Base-by-base conservation (phyloP, 2,888 invertebrate species). In the Scelioninae gen. 2 region DNA sequence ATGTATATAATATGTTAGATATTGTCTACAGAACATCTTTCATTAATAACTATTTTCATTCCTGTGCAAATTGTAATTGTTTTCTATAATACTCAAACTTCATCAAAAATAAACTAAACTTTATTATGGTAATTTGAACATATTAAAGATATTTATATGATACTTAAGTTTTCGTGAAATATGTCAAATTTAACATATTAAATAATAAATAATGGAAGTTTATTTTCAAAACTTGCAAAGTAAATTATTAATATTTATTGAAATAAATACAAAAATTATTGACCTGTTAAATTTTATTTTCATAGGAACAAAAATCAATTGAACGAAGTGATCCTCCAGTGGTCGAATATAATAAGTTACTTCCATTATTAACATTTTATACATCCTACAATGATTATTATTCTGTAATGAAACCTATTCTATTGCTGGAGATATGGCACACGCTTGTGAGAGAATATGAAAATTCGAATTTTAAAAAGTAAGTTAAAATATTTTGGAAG, bases 361-460 rank as follows among this genome's bases (percentile, higher is more conserved):
- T 87, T 78, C 87, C 88, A 2, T 88, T 92, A 78, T 87, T 90
- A 11, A 77, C 80, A n/a, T 87, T 87, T 28, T 92, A 90, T 82
- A 80, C 79, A 2, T 88, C 86, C 45, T 90, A 89, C 78, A 85
- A 87, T 7, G 90, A 92, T 70, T 94, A 93, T 84, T 87, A 83
- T 76, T 88, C 88, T 52, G 84, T 89, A 41, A 86, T 90, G 52
- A 87, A 88, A 11, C 90, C 91, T 53, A 83, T 91, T 53, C 84
- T 92, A 43, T 83, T 91, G 4, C 87, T 90, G 82, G 92, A 92
- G 82, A 88, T 90, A 43, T 92, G 92, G 92, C 88, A 89, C 78
- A 87, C 22, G 1, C 80, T 83, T 35, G 77, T 81, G 0, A 82
- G 80, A 53, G 84, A 85, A 13, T 81, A 77, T 52, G 79, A 81